Evolutionary conservation across 2,888 invertebrate genomes (phyloP).

Genomic region (Diabrotica balteata): DNA sequence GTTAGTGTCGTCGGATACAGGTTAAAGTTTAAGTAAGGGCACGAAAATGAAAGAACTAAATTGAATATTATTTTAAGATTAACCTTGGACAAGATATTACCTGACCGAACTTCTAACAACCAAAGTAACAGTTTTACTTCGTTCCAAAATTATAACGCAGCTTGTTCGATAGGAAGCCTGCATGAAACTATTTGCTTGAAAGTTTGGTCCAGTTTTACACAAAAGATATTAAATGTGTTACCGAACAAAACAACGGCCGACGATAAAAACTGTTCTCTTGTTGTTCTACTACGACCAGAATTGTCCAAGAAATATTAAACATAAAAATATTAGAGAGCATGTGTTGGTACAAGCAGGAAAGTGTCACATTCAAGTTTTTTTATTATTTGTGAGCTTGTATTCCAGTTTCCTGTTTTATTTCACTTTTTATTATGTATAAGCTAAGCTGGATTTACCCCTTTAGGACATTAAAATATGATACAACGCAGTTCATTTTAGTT

Average conservation of each 20-base stretch:
- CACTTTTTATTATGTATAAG: too few species aligned
- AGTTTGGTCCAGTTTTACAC: slow-evolving; percentile 25
- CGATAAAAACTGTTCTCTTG: slow-evolving; percentile 10
- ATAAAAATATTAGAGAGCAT: slow-evolving; percentile 19
- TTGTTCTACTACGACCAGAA: slow-evolving; percentile 5
- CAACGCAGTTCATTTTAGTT: too few species aligned
- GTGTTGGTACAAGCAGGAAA: slow-evolving; percentile 11
- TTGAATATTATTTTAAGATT: too few species aligned
- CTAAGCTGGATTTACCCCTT: too few species aligned
- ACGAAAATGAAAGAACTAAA: too few species aligned
- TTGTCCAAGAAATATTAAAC: slow-evolving; percentile 19
- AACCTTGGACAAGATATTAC: too few species aligned
- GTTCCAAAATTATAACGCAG: slow-evolving; percentile 17
- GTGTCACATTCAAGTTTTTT: slow-evolving; percentile 12
- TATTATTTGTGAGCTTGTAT: slow-evolving; percentile 8
- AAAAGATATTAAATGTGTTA: slow-evolving; percentile 25
- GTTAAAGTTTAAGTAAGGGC: too few species aligned
- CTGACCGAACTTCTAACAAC: neutral
- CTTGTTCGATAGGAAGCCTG: slow-evolving; percentile 20
- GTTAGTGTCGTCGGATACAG: too few species aligned
- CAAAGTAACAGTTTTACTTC: slow-evolving; percentile 13
- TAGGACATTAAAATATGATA: too few species aligned
- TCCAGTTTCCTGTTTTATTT: neutral
- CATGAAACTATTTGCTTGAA: slow-evolving; percentile 19
- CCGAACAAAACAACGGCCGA: slow-evolving; percentile 14